Percentiles rank a stretch among this genome's conserved stretches.
These are phyloP conservation scores for Xestia xanthographa DNA, from an alignment of 2,888 invertebrate species.

Conservation along the genomic window DNA sequence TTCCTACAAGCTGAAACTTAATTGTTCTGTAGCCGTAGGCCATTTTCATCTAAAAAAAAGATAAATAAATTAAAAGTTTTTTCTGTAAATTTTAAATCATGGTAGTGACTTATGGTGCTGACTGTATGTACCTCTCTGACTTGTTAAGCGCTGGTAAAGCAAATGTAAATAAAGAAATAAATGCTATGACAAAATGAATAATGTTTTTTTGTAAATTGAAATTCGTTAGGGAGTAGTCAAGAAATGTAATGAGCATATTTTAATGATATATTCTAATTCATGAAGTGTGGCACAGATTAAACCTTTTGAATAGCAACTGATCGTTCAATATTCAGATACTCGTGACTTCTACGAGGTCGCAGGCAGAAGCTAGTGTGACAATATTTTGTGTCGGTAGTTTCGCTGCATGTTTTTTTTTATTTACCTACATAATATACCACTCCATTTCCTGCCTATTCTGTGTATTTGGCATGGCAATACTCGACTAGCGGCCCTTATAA, in stretches of 20 bases:
- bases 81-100: neutral
- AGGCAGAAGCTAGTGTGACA: neutral
- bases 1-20: conserved; percentile 4
- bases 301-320: conserved; percentile 1
- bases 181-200: conserved; percentile 44
- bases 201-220: conserved; percentile 32
- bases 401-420: neutral
- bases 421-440: neutral
- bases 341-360: neutral
- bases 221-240: conserved; percentile 14
- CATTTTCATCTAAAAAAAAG: neutral
- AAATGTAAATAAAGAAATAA: conserved; percentile 60
- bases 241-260: neutral
- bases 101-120: conserved; percentile 2
- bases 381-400: neutral
- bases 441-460: conserved; percentile 36
- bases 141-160: conserved; percentile 44
- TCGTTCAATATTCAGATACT: neutral
- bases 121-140: conserved; percentile 28
- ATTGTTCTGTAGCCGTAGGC: conserved; percentile 12
- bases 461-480: conserved; percentile 2
- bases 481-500: neutral
- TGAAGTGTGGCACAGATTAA: neutral
- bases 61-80: neutral
- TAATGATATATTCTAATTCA: neutral